Evolutionary conservation across 1,140 invertebrate species (phyloP), one percentile per base, ranked within the genome.

Genomic region (Diabrotica virgifera): DNA sequence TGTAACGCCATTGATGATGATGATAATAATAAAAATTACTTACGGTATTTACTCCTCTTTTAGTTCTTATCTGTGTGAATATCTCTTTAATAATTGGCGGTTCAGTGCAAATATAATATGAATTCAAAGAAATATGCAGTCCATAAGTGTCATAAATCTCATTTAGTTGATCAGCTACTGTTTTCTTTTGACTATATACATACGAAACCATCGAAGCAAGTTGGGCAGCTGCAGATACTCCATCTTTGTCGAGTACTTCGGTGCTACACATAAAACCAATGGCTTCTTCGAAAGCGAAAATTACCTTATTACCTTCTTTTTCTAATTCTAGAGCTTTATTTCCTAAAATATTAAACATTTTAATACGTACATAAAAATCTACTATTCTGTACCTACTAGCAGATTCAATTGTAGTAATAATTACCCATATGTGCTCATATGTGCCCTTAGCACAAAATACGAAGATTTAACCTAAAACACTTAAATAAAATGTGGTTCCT

Each of bases 231-330:
- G 95, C 95, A 52, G 88, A 91, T 9, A 99, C 86, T 0, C 97
- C 97, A 83, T 99, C 97, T 78, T 99, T 99, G 76, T 99, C 97
- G 4, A 96, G 81, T 2, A 98, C 92, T 14, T 80, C 81, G 0
- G 86, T 85, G 0, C 90, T 90, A 76, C 93, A 93, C 96, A 99
- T 99, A 50, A 94, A 99, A 9, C 96, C 96, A 75, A 95, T 94
- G 1, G 92, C 91, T 80, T 95, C 93, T 82, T 99, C 97, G 80
- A 75, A 99, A 0, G 95, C 95, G 82, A 99, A 96, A 51, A 99
- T 77, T 0, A 98, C 91, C 0, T 80, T 80, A 74, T 94, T 91
- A 5, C 85, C 86, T 54, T 87, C 73, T 60, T 84, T 79, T 50
- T 88, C 79, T 35, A 97, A 77, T n/a, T 96, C 85, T 38, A 89